Conservation (phyloP, 1,140 invertebrate genomes). For the Sesamia nonagrioides region DNA sequence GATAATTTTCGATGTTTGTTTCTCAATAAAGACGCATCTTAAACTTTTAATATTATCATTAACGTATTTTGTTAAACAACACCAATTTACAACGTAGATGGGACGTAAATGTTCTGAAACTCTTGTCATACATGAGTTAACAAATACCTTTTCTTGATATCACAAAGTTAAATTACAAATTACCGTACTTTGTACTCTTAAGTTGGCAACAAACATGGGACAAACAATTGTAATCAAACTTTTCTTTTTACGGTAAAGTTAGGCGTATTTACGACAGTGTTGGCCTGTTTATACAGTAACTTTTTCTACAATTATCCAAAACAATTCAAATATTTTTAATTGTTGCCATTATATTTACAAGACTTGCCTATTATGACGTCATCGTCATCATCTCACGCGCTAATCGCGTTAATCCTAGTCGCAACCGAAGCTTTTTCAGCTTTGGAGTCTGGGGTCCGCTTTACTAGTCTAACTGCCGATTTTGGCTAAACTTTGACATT, state of each 20-base stretch:
- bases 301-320: neutral
- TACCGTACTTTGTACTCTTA: conserved; percentile 26
- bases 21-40: no score
- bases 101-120: neutral
- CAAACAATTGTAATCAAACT: conserved; percentile 42
- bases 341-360: neutral
- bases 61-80: no score
- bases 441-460: no score
- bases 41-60: no score
- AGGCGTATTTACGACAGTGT: neutral
- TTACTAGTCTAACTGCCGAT: no score
- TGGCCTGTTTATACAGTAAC: conserved; percentile 12
- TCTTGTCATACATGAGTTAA: neutral
- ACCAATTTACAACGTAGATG: no score
- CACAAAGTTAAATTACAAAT: conserved; percentile 36
- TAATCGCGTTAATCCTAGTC: no score
- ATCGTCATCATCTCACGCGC: no score
- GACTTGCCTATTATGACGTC: no score
- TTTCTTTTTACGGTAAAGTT: conserved; percentile 29
- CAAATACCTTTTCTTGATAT: conserved; percentile 36
- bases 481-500: no score
- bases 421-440: no score
- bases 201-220: conserved; percentile 1
- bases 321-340: neutral
- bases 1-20: no score